phyloP scores from a whole-genome alignment of 2,888 invertebrate species.

The Sipha maydis region DNA sequence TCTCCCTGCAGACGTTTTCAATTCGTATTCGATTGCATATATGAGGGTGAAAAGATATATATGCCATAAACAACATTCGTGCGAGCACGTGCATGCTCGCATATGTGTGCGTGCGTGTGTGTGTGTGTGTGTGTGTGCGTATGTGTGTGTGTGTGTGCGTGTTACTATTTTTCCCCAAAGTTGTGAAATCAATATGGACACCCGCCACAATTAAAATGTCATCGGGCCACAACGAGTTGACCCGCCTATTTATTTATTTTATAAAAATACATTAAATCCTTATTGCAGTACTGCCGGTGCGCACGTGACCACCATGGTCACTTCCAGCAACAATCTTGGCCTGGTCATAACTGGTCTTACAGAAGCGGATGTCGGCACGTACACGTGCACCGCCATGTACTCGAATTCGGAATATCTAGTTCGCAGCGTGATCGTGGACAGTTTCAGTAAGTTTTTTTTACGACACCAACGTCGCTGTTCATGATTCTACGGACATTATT shows the following conservation, averaged over 20 bases:
- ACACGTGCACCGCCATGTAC: constrained; percentile 73
- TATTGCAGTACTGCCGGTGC: constrained; percentile 50
- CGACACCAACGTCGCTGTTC: too few species aligned
- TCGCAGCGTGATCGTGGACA: constrained; percentile 77
- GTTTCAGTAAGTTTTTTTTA: constrained; percentile 72
- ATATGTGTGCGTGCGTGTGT: too few species aligned
- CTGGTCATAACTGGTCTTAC: constrained; percentile 80
- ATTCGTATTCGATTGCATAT: neutral
- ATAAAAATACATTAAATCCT: too few species aligned
- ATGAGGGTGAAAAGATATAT: too few species aligned
- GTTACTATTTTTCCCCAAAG: too few species aligned
- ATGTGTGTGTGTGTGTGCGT: too few species aligned
- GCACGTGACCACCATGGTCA: constrained; percentile 76
- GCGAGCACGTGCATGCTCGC: neutral
- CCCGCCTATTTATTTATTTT: too few species aligned
- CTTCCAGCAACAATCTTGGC: constrained; percentile 70
- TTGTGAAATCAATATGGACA: too few species aligned
- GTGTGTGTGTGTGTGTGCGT: too few species aligned
- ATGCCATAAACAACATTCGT: neutral
- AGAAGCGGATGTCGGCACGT: constrained; percentile 81
- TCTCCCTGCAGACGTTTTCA: neutral
- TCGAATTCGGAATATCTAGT: constrained; percentile 76
- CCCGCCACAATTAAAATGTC: too few species aligned
- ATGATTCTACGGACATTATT: too few species aligned
- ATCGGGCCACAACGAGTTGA: too few species aligned